phyloP scores from a whole-genome alignment of 1,140 invertebrate genomes.

The Ptiloglossa arizonensis region DNA sequence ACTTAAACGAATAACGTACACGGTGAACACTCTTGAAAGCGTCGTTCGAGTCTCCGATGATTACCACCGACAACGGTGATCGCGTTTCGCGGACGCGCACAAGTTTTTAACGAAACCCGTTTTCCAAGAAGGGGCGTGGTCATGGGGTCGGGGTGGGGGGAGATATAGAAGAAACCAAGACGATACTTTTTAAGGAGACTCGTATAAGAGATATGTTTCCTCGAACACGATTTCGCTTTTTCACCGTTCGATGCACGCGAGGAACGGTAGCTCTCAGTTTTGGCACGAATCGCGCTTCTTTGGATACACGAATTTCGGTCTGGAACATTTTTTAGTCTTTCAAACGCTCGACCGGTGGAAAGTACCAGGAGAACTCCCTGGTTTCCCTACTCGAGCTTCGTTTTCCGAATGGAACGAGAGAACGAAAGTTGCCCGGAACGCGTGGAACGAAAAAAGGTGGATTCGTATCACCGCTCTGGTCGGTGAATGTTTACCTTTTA shows the following conservation, averaged over 20 bases:
- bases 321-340: neutral
- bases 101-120: neutral
- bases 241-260: too few species aligned
- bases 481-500: neutral
- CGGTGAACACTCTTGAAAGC: too few species aligned
- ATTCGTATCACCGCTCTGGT: neutral
- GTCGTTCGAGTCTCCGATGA: too few species aligned
- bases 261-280: too few species aligned
- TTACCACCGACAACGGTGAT: too few species aligned
- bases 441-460: neutral
- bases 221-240: conserved; percentile 14
- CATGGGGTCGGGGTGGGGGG: too few species aligned
- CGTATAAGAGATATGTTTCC: neutral
- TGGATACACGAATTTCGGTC: neutral
- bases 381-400: neutral
- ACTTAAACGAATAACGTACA: too few species aligned
- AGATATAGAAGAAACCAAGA: neutral
- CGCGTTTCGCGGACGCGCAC: too few species aligned
- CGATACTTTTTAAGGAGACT: neutral
- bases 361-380: neutral
- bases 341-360: neutral
- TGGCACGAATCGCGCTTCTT: neutral
- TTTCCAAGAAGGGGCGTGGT: too few species aligned
- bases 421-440: neutral
- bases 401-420: neutral